Evolutionary conservation across 2,113 vertebrate genomes (phyloP).

Genomic region (Microcebus lehilahytsara): DNA sequence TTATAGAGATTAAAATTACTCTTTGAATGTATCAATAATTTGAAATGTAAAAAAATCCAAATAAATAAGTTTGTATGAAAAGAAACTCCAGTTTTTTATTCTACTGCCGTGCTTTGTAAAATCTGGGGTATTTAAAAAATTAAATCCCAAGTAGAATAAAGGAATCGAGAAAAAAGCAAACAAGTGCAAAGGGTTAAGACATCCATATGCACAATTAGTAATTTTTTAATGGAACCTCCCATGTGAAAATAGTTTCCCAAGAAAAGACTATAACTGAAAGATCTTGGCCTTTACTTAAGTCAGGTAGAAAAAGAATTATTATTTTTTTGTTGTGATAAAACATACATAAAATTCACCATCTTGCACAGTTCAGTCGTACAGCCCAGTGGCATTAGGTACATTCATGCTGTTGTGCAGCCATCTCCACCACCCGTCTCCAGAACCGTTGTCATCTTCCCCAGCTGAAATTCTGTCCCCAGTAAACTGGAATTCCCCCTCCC

Average conservation of each 20-base stretch:
- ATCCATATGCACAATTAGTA: background rate
- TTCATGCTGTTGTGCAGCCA: rapidly evolving
- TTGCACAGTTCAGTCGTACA: background rate
- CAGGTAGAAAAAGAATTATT: background rate
- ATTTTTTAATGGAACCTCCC: background rate
- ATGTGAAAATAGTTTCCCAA: background rate
- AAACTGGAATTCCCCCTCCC: rapidly evolving
- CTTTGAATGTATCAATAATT: too few relatives aligned
- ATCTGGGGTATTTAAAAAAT: too few relatives aligned
- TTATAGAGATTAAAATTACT: too few relatives aligned
- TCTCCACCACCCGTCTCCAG: rapidly evolving
- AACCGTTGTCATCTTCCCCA: background rate
- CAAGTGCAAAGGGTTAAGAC: background rate
- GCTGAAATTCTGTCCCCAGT: rapidly evolving
- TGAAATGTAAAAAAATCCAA: too few relatives aligned
- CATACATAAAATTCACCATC: rapidly evolving
- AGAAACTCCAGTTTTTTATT: too few relatives aligned
- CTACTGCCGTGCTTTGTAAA: too few relatives aligned
- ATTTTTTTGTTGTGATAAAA: background rate
- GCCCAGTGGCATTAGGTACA: rapidly evolving
- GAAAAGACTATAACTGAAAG: background rate
- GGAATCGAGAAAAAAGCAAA: too few relatives aligned
- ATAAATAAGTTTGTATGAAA: too few relatives aligned
- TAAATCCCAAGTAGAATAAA: too few relatives aligned
- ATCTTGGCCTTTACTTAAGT: background rate